Conservation (phyloP, 1,140 invertebrate genomes). For the Cherax quadricarinatus region DNA sequence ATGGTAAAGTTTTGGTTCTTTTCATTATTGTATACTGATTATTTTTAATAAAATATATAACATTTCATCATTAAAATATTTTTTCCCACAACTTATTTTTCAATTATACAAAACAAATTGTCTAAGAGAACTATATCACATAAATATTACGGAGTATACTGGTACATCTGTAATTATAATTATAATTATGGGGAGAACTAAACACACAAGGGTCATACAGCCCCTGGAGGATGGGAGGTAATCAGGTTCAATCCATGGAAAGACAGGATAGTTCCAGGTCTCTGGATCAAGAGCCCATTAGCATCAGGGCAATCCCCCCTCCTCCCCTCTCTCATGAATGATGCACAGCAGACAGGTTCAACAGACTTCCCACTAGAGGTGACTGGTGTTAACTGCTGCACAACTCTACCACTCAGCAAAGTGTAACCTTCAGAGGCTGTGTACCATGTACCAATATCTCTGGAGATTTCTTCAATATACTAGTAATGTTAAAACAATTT, state of each 20-base stretch:
- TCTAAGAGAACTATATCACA: too few relatives aligned
- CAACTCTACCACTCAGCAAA: background rate
- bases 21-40: slow-evolving; percentile 21
- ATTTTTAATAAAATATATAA: background rate
- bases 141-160: too few relatives aligned
- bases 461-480: background rate
- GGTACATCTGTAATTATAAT: too few relatives aligned
- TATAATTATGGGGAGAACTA: too few relatives aligned
- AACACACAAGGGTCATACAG: too few relatives aligned
- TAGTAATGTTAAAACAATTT: background rate
- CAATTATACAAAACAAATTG: background rate
- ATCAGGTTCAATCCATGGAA: too few relatives aligned
- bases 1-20: slow-evolving; percentile 51
- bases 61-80: background rate
- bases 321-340: too few relatives aligned
- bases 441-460: too few relatives aligned
- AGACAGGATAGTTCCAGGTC: too few relatives aligned
- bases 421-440: background rate
- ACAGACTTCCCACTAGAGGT: background rate
- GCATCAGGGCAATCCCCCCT: too few relatives aligned
- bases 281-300: too few relatives aligned
- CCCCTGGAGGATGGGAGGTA: too few relatives aligned
- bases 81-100: background rate
- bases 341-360: background rate
- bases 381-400: background rate